Base-by-base conservation (phyloP, 2,797 vertebrate species). In the Centropyge bicolor region DNA sequence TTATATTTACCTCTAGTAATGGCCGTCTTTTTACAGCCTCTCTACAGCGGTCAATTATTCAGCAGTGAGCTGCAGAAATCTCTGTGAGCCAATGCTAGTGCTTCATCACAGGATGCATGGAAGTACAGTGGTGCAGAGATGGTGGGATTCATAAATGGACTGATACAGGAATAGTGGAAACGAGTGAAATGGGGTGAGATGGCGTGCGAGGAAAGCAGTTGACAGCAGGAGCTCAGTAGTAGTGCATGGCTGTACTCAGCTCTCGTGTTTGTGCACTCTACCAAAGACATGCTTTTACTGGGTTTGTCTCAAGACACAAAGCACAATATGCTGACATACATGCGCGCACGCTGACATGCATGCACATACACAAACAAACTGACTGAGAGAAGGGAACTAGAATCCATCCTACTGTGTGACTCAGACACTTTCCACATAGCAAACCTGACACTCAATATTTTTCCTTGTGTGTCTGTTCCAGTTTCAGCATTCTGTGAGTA, bases 1-100 rank as follows among this genome's bases (percentile, higher is more conserved):
- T 94, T 95, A 95, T 95, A 96, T 95, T 95, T 96, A 95, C 93
- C 89, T 92, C 91, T 76, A 73, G 89, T 94, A 95, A 94, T 93
- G 93, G 93, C 83, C 35, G 20, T 77, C 90, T 90, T 87, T 92
- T 86, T 75, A 84, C 91, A 90, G 88, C 89, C 80, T 91, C 89
- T 88, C 80, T n/a, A 80, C 85, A 68, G 54, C 52, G 48, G 89
- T 95, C 92, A 95, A 95, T 96, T 93, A 95, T 95, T 95, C 81
- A 95, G 83, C 89, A 93, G 87, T 56, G 65, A 85, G 80, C 79
- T 78, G 82, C 84, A 77, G 85, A 78, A 81, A 84, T 85, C 78
- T 55, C 60, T 67, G 71, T 85, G 66, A 76, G 83, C 76, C 63
- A 57, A 31, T 2, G 57, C 57, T 75, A 82, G 64, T 76, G 82